Base-by-base conservation (phyloP, 1,140 invertebrate species). In the Lethocerus indicus region DNA sequence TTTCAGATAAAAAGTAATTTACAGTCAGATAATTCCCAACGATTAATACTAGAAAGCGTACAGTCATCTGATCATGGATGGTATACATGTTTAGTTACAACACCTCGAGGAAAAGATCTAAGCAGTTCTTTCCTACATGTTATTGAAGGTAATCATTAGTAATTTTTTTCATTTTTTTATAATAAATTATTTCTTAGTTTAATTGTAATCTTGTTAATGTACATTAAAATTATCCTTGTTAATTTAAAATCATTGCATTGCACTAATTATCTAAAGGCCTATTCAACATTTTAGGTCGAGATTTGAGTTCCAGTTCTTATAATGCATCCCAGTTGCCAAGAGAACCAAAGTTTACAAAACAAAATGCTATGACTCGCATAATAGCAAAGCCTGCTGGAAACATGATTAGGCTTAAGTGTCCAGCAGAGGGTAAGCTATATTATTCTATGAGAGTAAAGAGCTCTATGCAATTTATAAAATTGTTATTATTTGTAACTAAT, bases 61-160 rank as follows among this genome's bases (percentile, higher is more conserved):
- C 89, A 83, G 0, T 69, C 79, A 46, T 75, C 80, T 28, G 81
- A 92, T 57, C 81, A 87, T 60, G 91, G 89, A 1, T 92, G 84
- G 84, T 96, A 95, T 60, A 83, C 84, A 0, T 97, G 91, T 61
- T 70, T 91, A 3, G 87, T 84, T 0, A 71, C 77, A 3, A 94
- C 88, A 60, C 73, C 72, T 26, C 68, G 91, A 7, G 90, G 90
- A 0, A 70, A 71, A 28, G 52, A 50, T 25, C 75, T 77, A 37
- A 74, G 76, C 36, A 86, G 78, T 59, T 87, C 86, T 13, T 93
- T 86, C 64, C 68, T 97, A 2, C 73, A 72, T 29, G 87, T 96
- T 14, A 68, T 86, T 3, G 78, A 87, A 61, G 74, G 78, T 74
- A 72, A 54, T 53, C 16, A 18, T 28, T 16, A 6, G 18, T 47